A percentile compares a stretch with the other conserved stretches of the same genome.
phyloP scores from a whole-genome alignment of 2,888 invertebrate genomes.

The Orthonychiurus folsomi region DNA sequence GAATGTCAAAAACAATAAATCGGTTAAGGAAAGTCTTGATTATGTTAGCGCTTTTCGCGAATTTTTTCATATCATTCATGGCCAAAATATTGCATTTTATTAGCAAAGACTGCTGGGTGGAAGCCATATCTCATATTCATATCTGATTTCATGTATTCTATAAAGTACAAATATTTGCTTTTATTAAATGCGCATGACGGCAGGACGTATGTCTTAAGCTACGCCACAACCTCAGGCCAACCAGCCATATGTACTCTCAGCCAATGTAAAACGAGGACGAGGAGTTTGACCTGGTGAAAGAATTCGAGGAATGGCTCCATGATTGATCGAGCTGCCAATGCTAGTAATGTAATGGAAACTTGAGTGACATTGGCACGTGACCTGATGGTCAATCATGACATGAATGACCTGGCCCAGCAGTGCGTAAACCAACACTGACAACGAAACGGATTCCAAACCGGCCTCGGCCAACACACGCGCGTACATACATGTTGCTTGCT shows the following conservation, averaged over 20 bases:
- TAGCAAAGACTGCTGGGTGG: background rate
- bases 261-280: no score
- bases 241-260: no score
- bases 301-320: background rate
- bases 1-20: no score
- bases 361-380: slow-evolving; percentile 1
- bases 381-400: background rate
- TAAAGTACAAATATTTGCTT: background rate
- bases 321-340: background rate
- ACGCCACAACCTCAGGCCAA: no score
- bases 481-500: no score
- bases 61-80: background rate
- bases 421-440: background rate
- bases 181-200: background rate
- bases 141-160: background rate
- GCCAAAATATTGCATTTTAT: background rate
- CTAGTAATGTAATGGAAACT: background rate
- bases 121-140: background rate
- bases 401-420: background rate
- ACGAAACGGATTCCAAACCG: no score
- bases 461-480: no score
- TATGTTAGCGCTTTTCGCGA: no score
- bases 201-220: no score
- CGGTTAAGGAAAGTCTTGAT: no score
- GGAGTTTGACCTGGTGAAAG: background rate